Evolutionary conservation across 2,797 vertebrate species (phyloP), one percentile per base, ranked within the genome.

Genomic region (Anguilla megastoma): DNA sequence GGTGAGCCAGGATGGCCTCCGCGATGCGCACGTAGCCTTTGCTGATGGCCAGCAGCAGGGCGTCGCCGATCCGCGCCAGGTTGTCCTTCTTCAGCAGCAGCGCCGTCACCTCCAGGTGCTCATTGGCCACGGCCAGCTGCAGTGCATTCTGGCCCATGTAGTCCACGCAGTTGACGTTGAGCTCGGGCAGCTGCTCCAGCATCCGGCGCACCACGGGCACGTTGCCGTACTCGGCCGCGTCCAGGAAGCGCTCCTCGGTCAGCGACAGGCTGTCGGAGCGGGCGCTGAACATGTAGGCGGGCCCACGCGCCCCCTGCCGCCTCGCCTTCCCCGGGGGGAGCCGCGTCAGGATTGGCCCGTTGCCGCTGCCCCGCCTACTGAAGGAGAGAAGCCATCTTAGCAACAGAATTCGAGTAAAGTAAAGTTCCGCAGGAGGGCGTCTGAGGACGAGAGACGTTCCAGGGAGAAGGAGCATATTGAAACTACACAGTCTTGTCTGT

Each of bases 61-160:
- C 99, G 6, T 99, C 99, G 0, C 99, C 99, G 88, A 99, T 97
- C 14, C 99, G 96, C 71, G 98, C 96, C 84, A 99, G 92, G 86
- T 99, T 98, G 60, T 96, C 95, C 90, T 97, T 98, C 93, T 97
- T 98, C 86, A 99, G 93, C 88, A 99, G 94, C 50, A 99, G 96
- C 92, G 99, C 98, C 0, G 97, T 99, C 90, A 99, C 98, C 93
- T 99, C 99, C 92, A 99, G 93, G 89, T 99, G 99, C 90, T 99
- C 99, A 0, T 99, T 99, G 89, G 97, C 96, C 82, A 99, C 99
- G 0, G 98, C 98, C 88, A 99, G 92, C 94, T 99, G 99, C 93
- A 99, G 88, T 66, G 98, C 98, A 21, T 99, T 99, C 94, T 99
- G 99, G 24, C 99, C 99, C 98, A 99, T 99, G 93, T 99, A 99